These are phyloP conservation scores for Pelecanoides urinatrix DNA, from an alignment of 2,113 vertebrate genomes.

Conservation along the genomic window DNA sequence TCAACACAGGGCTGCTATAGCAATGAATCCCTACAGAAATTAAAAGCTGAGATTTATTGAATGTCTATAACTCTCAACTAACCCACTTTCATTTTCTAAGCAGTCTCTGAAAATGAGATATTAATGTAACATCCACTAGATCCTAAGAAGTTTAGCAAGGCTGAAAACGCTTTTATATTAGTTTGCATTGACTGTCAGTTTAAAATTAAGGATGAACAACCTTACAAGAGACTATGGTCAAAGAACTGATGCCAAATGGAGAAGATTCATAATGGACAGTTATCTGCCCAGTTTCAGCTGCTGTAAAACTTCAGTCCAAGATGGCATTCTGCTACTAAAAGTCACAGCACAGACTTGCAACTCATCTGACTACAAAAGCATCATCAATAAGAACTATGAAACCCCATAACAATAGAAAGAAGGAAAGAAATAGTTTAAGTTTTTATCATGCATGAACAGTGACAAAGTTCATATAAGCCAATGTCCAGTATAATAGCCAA, in stretches of 20 bases:
- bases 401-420: background rate
- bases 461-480: background rate
- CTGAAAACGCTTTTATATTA: background rate
- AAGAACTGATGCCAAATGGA: background rate
- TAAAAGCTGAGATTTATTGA: constrained; percentile 28
- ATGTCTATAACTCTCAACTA: background rate
- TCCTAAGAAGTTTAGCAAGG: background rate
- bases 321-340: background rate
- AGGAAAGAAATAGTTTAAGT: background rate
- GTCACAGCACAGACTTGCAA: background rate
- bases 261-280: background rate
- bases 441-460: background rate
- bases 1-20: background rate
- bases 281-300: background rate
- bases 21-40: constrained; percentile 17
- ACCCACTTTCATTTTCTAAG: background rate
- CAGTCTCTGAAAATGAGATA: constrained; percentile 15
- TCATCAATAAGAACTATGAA: background rate
- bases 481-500: background rate
- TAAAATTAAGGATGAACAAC: background rate
- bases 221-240: background rate
- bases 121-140: background rate
- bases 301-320: background rate
- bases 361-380: background rate
- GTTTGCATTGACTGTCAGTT: background rate